Evolutionary conservation across 1,140 invertebrate genomes (phyloP), one percentile per base, ranked within the genome.

Genomic region (Cydia strobilella): DNA sequence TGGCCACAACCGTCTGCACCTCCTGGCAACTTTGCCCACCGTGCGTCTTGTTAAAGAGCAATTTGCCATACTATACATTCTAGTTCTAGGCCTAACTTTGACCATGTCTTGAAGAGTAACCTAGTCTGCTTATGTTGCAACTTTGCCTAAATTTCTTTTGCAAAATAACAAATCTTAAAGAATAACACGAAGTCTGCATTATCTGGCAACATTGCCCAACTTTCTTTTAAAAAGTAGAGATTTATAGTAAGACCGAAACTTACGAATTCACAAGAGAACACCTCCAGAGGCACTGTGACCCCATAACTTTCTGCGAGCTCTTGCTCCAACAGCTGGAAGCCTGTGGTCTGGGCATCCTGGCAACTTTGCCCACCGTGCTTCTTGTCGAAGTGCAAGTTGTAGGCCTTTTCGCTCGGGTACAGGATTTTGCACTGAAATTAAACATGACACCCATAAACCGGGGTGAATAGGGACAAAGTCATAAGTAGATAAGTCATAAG

Each of bases 321-420:
- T 18, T 69, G 65, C 2, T 69, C 65, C 23, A 69, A 13, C 9
- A 69, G 5, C 35, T 35, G 25, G 20, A 3, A 66, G 42, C 75
- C 63, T 13, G 18, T 45, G 12, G 39, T 39, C 42, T 72, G 42
- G 2, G 15, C 20, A 27, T 79, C 76, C 73, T 72, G 77, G 18
- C 72, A 9, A 63, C 73, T 12, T 31, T 9, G 73, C 42, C 42
- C 42, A 45, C 31, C 6, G 45, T 79, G 79, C 0, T 71, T 69
- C 0, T 69, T 54, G 25, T 80, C 77, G n/a, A 78, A 80, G 54
- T 84, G 83, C 3, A 74, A 45, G 13, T 82, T 79, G 74, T 79
- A 84, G 0, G 76, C 77, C 13, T 82, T 76, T 45, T 80, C 81
- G 1, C 75, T 76, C 0, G 73, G 42, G 71, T 76, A 84, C n/a